Conservation (phyloP, 2,113 vertebrate species). For the Ondatra zibethicus region DNA sequence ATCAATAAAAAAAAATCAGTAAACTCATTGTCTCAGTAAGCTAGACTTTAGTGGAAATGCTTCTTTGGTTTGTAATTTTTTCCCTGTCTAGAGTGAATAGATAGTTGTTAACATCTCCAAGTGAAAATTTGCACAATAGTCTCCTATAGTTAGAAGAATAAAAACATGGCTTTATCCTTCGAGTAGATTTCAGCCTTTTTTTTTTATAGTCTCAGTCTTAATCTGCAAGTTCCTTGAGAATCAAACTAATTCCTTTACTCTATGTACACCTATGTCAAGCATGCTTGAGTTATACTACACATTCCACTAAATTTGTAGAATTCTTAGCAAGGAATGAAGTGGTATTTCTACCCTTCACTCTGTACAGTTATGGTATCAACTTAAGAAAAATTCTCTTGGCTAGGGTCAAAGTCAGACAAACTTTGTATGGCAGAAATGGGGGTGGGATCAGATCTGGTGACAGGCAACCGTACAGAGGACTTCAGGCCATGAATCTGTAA, state of each 20-base stretch:
- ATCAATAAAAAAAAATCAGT: too few species aligned
- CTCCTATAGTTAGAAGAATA: not conserved
- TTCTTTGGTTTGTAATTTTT: not conserved
- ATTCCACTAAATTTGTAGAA: not conserved
- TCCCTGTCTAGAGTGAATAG: not conserved
- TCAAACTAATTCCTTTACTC: not conserved
- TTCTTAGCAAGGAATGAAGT: not conserved
- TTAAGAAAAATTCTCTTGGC: not conserved
- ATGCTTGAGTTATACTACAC: not conserved
- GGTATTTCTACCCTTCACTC: not conserved
- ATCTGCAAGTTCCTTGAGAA: not conserved
- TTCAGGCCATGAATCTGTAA: not conserved
- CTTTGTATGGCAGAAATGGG: not conserved
- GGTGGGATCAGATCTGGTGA: not conserved
- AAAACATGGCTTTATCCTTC: not conserved
- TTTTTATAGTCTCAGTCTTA: not conserved
- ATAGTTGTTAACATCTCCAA: not conserved
- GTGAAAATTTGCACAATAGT: not conserved
- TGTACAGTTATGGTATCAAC: not conserved
- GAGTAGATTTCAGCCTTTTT: not conserved
- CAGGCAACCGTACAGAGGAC: not conserved
- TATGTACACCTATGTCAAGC: too few species aligned
- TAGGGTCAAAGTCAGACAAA: not conserved
- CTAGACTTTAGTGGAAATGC: not conserved
- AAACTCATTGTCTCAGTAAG: not conserved